Evolutionary conservation across 2,113 vertebrate genomes (phyloP), one percentile per base, ranked within the genome.

Genomic region (Nettapus auritus): DNA sequence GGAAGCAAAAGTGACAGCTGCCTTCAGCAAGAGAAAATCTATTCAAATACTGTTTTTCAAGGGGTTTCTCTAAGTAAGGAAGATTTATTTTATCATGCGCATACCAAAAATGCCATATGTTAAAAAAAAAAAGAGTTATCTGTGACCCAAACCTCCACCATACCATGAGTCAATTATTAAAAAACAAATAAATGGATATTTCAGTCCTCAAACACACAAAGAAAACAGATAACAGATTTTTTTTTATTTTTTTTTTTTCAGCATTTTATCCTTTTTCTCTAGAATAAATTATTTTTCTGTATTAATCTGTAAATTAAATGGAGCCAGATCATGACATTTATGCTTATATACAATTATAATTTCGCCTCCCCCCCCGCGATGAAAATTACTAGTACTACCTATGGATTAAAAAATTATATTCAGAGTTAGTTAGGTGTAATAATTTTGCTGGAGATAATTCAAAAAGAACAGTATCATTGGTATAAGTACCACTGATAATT

Each of bases 51-150:
- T 95, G 82, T 86, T 97, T 89, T 94, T 96, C 93, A 96, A 96
- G 88, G 85, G 59, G 28, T 93, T 97, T 77, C 89, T 97, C 62
- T 87, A 87, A 93, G 90, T 84, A 87, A 81, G 57, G 63, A 78
- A 66, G 89, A 95, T 94, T 97, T 97, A 97, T 97, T 97, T 97
- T 95, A 93, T 95, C 82, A 93, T 86, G 69, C 55, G 5, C 95
- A 98, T 98, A 77, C 95, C 97, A 96, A 83, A 97, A 97, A 97
- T 97, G 70, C 80, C 95, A 60, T 46, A 91, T 63, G 63, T 76
- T 91, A 97, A 80, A 82, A 86, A 97, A 97, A 98, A 97, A 34
- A 94, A 73, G 48, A 86, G 83, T 57, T 96, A 92, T 94, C 69
- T 90, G 93, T 96, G 83, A 92, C 79, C 62, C 44, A 69, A 81